Percentiles rank a stretch among this genome's conserved stretches.
phyloP scores from a whole-genome alignment of 2,797 vertebrate genomes.

The Parauchenoglanis punctatus region DNA sequence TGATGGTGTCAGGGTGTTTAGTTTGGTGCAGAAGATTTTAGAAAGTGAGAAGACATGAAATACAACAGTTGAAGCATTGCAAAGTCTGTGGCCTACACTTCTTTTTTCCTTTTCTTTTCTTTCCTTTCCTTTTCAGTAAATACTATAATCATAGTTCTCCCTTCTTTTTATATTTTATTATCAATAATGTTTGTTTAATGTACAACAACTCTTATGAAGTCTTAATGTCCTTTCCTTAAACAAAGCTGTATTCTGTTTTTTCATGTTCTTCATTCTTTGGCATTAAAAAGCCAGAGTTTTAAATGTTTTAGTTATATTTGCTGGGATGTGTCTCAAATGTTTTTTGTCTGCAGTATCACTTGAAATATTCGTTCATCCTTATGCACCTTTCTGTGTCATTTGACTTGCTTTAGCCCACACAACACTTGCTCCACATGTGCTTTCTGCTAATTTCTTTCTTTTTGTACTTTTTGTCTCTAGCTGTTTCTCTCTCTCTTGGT shows the following conservation, averaged over 20 bases:
- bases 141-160: not conserved
- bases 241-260: not conserved
- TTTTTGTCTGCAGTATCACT: not conserved
- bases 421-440: conserved; percentile 28
- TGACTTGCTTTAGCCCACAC: conserved; percentile 27
- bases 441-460: conserved; percentile 44
- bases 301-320: not conserved
- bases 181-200: not conserved
- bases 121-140: not conserved
- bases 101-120: not conserved
- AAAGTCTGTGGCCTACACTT: not conserved
- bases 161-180: not conserved
- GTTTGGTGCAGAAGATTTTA: conserved; percentile 22
- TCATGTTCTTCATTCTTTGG: not conserved
- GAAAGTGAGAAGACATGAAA: conserved; percentile 26
- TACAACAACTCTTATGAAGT: not conserved
- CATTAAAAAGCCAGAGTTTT: not conserved
- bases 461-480: conserved; percentile 52
- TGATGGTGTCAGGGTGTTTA: conserved; percentile 25
- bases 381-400: not conserved
- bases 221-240: not conserved
- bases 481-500: conserved; percentile 17
- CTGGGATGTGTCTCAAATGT: not conserved
- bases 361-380: conserved; percentile 2
- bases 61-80: not conserved